Conservation (phyloP, 2,888 invertebrate genomes). For the Orthosia gracilis region DNA sequence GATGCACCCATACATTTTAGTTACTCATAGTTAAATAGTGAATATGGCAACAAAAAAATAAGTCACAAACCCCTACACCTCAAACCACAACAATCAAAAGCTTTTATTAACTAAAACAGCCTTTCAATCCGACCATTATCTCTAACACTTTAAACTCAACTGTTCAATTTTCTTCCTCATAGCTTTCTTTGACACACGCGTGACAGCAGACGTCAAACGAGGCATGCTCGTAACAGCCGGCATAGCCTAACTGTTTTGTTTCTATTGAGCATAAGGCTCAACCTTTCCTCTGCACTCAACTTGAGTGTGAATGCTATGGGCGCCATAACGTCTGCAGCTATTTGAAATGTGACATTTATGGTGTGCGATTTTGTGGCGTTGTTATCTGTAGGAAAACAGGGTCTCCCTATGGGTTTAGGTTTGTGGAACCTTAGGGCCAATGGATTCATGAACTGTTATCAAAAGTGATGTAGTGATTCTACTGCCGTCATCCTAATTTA, state of each 20-base stretch:
- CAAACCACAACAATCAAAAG: too few relatives aligned
- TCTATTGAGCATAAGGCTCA: conserved; percentile 54
- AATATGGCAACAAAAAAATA: background rate
- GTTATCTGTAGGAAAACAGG: too few relatives aligned
- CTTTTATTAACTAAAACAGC: background rate
- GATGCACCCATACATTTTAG: too few relatives aligned
- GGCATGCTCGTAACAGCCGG: conserved; percentile 21
- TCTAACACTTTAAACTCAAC: background rate
- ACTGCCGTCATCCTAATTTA: too few relatives aligned
- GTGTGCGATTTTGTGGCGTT: conserved; percentile 49
- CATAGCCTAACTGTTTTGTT: conserved; percentile 46
- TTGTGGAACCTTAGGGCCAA: background rate
- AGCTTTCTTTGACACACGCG: conserved; percentile 11
- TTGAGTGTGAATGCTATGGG: conserved; percentile 58
- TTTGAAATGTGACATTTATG: conserved; percentile 65
- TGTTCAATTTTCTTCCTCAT: conserved; percentile 19
- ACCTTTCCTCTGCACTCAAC: conserved; percentile 60
- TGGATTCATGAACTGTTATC: too few relatives aligned
- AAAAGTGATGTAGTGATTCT: too few relatives aligned
- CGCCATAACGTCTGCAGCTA: conserved; percentile 77
- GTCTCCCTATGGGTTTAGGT: background rate
- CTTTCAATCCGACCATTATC: background rate
- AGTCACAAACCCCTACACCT: background rate
- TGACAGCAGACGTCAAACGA: conserved; percentile 8
- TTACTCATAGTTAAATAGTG: background rate